phyloP scores from a whole-genome alignment of 2,888 invertebrate species.

The Lepeophtheirus nordmannii region DNA sequence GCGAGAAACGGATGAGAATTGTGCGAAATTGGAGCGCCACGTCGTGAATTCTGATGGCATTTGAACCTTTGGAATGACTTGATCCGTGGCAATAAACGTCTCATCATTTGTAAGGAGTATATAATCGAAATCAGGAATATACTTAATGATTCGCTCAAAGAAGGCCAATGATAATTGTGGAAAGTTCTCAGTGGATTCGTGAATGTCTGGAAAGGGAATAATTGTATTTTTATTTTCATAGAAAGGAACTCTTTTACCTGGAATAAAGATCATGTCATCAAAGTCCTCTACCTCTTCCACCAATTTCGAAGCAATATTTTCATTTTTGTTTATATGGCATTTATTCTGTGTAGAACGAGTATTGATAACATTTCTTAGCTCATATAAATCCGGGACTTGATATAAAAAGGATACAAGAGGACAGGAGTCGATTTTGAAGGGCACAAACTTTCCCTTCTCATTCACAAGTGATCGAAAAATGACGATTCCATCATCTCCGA shows the following conservation, averaged over 20 bases:
- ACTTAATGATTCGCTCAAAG: not conserved
- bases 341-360: conserved; percentile 9
- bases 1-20: not conserved
- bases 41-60: not conserved
- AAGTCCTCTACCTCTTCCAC: conserved; percentile 16
- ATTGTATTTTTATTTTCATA: not conserved
- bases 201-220: not conserved
- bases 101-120: conserved; percentile 8
- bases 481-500: conserved; percentile 14
- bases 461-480: not conserved
- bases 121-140: conserved; percentile 8
- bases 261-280: conserved; percentile 10
- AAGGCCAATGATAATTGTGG: not conserved
- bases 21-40: not conserved
- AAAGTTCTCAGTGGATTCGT: conserved; percentile 3
- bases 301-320: conserved; percentile 1
- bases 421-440: conserved; percentile 2
- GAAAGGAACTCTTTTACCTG: not conserved
- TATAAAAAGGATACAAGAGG: conserved; percentile 9
- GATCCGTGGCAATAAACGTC: conserved; percentile 16
- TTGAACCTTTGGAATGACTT: conserved; percentile 13
- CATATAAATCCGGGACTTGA: conserved; percentile 4
- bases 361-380: conserved; percentile 9
- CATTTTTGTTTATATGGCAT: conserved; percentile 12
- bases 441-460: not conserved